A percentile compares a stretch with the other conserved stretches of the same genome.
phyloP scores from a whole-genome alignment of 2,113 vertebrate species.

The Lipotes vexillifer region DNA sequence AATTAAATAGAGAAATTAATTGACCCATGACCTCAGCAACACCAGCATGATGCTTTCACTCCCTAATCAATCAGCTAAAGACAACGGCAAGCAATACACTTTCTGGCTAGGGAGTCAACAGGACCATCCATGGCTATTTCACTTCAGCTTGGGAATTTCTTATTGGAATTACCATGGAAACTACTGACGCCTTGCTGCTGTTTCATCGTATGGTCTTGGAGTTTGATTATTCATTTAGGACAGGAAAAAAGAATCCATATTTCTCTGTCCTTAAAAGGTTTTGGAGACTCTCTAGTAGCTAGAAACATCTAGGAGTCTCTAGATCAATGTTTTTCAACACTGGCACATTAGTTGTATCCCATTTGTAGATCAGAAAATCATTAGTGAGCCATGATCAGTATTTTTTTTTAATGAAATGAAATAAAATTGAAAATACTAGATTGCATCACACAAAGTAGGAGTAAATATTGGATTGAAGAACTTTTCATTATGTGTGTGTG shows the following conservation, averaged over 20 bases:
- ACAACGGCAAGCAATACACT: not conserved
- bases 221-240: not conserved
- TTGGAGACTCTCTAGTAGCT: not conserved
- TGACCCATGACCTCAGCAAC: not conserved
- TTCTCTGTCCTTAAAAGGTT: not conserved
- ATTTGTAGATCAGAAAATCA: not conserved
- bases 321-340: not conserved
- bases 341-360: not conserved
- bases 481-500: not conserved
- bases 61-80: not conserved
- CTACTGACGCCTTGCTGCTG: not conserved
- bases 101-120: not conserved
- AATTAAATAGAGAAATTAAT: not conserved
- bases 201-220: not conserved
- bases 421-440: constrained; percentile 24
- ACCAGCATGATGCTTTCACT: not conserved
- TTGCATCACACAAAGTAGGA: not conserved
- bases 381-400: not conserved
- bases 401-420: not conserved
- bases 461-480: not conserved
- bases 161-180: not conserved
- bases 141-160: not conserved
- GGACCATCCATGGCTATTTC: not conserved
- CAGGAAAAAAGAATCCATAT: not conserved
- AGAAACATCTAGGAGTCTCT: not conserved